phyloP scores from a whole-genome alignment of 2,113 vertebrate genomes.

The Acanthisitta chloris region DNA sequence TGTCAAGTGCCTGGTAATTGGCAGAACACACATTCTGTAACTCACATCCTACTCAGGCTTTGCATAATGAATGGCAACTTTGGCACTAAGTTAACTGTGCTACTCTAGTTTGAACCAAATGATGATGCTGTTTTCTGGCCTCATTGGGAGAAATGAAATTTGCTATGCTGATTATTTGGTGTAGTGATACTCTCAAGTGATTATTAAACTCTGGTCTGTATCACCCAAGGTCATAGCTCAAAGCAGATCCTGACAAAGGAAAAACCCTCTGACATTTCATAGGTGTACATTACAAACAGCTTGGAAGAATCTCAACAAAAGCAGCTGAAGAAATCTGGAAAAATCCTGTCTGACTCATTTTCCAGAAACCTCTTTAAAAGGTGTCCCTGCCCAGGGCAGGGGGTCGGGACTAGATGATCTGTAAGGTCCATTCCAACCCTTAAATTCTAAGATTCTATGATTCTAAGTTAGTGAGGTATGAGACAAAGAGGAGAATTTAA shows the following conservation, averaged over 20 bases:
- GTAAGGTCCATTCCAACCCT: no score
- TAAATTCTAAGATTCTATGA: no score
- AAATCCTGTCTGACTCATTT: background rate
- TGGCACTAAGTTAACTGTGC: background rate
- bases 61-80: background rate
- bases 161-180: background rate
- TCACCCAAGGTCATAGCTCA: conserved; percentile 24
- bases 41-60: background rate
- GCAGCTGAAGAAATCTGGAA: background rate
- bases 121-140: background rate
- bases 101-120: conserved; percentile 12
- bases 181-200: conserved; percentile 34
- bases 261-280: background rate
- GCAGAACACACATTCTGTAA: background rate
- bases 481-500: background rate
- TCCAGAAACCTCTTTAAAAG: background rate
- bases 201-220: conserved; percentile 27
- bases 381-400: no score
- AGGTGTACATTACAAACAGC: background rate
- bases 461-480: background rate
- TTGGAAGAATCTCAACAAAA: background rate
- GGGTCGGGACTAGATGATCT: no score
- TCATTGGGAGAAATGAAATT: background rate
- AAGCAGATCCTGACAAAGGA: background rate
- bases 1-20: background rate